These are phyloP conservation scores for Orthosia gracilis DNA, from an alignment of 2,888 invertebrate species.

Conservation along the genomic window DNA sequence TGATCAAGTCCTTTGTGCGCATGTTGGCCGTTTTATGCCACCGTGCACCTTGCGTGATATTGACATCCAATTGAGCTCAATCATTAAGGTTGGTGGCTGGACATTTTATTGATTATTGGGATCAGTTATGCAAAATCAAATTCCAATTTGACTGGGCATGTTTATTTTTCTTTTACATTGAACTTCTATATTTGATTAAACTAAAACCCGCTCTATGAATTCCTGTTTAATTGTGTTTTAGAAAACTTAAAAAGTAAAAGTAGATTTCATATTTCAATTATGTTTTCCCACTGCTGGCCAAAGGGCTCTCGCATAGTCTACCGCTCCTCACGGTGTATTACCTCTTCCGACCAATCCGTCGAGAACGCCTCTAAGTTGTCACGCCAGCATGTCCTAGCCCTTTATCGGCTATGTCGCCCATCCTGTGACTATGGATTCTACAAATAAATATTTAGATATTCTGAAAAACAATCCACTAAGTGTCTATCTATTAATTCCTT, in stretches of 20 bases:
- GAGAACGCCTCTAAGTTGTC: too few relatives aligned
- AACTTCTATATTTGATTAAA: background rate
- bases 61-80: conserved; percentile 40
- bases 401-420: too few relatives aligned
- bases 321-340: too few relatives aligned
- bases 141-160: too few relatives aligned
- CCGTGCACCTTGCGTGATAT: conserved; percentile 30
- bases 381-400: too few relatives aligned
- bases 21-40: conserved; percentile 41
- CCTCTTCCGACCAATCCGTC: too few relatives aligned
- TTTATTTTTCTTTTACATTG: background rate
- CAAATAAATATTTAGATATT: background rate
- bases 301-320: too few relatives aligned
- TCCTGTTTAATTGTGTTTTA: too few relatives aligned
- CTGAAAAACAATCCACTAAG: background rate
- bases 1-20: conserved; percentile 47
- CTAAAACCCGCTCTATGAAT: background rate
- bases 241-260: too few relatives aligned
- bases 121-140: background rate
- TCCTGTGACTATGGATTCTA: too few relatives aligned
- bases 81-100: conserved; percentile 3
- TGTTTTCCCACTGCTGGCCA: too few relatives aligned
- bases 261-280: too few relatives aligned
- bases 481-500: background rate
- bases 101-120: conserved; percentile 5